Evolutionary conservation across 2,113 vertebrate genomes (phyloP), one percentile per base, ranked within the genome.

Genomic region (Coreoperca whiteheadi): DNA sequence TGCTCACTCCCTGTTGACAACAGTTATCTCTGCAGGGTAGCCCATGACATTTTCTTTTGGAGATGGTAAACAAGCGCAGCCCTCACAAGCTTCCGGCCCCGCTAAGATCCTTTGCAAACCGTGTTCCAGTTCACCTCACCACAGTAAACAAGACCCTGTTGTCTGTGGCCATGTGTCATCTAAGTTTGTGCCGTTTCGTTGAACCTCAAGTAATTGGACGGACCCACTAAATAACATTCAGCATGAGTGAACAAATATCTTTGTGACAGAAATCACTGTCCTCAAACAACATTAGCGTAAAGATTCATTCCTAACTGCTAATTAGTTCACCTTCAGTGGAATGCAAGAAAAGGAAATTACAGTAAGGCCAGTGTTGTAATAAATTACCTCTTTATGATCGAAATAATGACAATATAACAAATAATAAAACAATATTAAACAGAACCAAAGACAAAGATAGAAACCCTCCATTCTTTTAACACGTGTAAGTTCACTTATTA

Each of bases 1-100:
- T 74, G 74, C 53, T 72, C 30, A 3, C 53, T 57, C 34, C n/a
- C 20, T 43, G 77, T 82, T 71, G 77, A 83, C 79, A 54, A 23
- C 54, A 8, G 43, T 84, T 85, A 65, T 89, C 63, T 85, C 70
- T 37, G 53, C 83, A 75, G 81, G 81, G 48, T 66, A 51, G 46
- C 43, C n/a, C 25, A 18, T 81, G 80, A 63, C 60, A 57, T 87
- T 78, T 69, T 34, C 34, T 76, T 61, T 50, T 48, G 16, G 43
- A 59, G 46, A 46, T 32, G 12, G 70, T 81, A 74, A 89, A 88
- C 59, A 87, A 73, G 66, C 4, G 20, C 61, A 37, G 30, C 50
- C 67, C 18, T 61, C 30, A 56, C 63, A 25, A 21, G 21, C 68
- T 43, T 53, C 51, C 12, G 3, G 11, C 64, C 46, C 59, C 0